Evolutionary conservation across 2,888 invertebrate species (phyloP), one percentile per base, ranked within the genome.

Genomic region (Oscheius sp.): DNA sequence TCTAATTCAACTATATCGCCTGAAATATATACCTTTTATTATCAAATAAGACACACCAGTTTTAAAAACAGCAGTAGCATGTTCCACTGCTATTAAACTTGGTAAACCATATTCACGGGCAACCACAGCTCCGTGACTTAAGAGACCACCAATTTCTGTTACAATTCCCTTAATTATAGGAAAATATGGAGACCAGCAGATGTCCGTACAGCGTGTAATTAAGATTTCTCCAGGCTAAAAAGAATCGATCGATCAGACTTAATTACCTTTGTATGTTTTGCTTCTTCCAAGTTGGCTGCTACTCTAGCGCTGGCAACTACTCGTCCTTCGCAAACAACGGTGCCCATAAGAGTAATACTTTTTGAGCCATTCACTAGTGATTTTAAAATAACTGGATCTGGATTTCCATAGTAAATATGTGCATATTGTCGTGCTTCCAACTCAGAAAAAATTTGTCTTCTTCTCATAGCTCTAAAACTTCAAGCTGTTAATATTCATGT

Each of bases 291-390:
- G 63, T 89, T 89, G 14, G 88, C 90, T 12, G 93, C 90, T 2
- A 93, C 92, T 81, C 92, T 91, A 0, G 92, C 92, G 57, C 91
- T 88, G 0, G 90, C 92, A 9, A 89, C 87, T 1, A 91, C 90
- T 33, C 89, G 89, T 0, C 93, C 93, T 5, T 90, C 89, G 80
- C 90, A 92, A 2, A 92, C 92, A 0, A 92, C 90, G 8, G 91
- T 91, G 8, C 92, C 93, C 73, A 85, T 80, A 5, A 91, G 67
- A 6, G 26, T 28, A 22, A 49, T 14, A 14, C 20, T 47, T 28
- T 47, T 22, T 9, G 49, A 14, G 20, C n/a, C 22, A 20, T 44
- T 5, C n/a, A 26, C 3, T 4, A 36, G n/a, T 2, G 32, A 4
- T 20, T 1, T 41, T 14, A 12, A 51, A n/a, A 14, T 47, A 74